Conservation (phyloP, 53 echinoderm and acorn worm species). For the Paelopatides confundens region DNA sequence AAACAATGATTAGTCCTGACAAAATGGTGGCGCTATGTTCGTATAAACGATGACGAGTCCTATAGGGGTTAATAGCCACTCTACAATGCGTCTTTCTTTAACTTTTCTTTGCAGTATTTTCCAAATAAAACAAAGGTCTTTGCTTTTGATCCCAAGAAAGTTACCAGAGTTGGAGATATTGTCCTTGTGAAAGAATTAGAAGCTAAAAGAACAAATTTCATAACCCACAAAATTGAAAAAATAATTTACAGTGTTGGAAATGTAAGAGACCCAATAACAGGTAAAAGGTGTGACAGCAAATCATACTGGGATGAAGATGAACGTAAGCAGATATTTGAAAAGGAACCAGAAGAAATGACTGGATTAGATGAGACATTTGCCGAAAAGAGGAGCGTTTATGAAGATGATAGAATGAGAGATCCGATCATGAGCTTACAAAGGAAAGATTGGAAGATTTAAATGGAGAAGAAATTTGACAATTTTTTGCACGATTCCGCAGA, state of each 20-base stretch:
- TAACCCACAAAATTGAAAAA: slow-evolving; percentile 76
- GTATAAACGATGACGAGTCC: no score
- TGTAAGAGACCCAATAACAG: slow-evolving; percentile 91
- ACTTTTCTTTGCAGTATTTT: slow-evolving; percentile 75
- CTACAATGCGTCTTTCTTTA: no score
- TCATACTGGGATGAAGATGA: slow-evolving; percentile 75
- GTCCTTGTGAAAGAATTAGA: slow-evolving; percentile 88
- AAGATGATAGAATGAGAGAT: slow-evolving; percentile 21
- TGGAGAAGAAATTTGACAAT: no score
- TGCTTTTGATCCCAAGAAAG: slow-evolving; percentile 79
- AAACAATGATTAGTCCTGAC: no score
- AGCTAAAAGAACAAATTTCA: slow-evolving; percentile 64
- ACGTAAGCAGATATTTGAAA: background rate
- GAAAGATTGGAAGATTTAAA: slow-evolving; percentile 23
- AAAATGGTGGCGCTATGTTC: no score
- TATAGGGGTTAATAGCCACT: no score
- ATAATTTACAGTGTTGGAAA: slow-evolving; percentile 91
- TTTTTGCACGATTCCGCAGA: no score
- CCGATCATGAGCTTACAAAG: slow-evolving; percentile 18
- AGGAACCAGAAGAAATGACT: slow-evolving; percentile 3
- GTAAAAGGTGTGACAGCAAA: slow-evolving; percentile 77
- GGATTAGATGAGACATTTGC: slow-evolving; percentile 25
- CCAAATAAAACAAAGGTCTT: slow-evolving; percentile 71
- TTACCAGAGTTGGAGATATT: slow-evolving; percentile 84
- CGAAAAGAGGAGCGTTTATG: slow-evolving; percentile 9